Evolutionary conservation across 2,888 invertebrate genomes (phyloP).

Genomic region (Dichetophora obliterata): DNA sequence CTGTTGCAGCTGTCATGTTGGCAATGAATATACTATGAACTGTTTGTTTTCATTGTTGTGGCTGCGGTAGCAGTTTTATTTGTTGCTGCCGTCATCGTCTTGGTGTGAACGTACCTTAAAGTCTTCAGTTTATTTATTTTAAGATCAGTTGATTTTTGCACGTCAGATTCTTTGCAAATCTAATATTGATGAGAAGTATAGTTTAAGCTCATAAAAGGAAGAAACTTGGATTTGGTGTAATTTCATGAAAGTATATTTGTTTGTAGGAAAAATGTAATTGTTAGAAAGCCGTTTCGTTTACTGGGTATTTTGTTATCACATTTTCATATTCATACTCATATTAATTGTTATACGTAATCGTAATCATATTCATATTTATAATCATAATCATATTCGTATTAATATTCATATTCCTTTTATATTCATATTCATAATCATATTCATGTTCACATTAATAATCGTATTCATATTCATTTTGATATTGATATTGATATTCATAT

Average conservation of each 20-base stretch:
- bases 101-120: not conserved
- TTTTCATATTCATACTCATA: no score
- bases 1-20: constrained; percentile 10
- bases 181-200: not conserved
- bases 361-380: no score
- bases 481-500: not conserved
- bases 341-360: no score
- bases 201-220: not conserved
- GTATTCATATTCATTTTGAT: no score
- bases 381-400: not conserved
- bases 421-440: not conserved
- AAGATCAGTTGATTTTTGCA: not conserved
- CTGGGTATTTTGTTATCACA: no score
- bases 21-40: constrained; percentile 3
- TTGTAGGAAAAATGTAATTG: not conserved
- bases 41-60: not conserved
- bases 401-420: not conserved
- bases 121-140: not conserved
- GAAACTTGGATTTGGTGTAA: not conserved
- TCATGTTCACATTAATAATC: no score
- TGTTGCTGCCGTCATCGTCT: not conserved
- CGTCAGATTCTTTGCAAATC: not conserved
- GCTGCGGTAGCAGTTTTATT: not conserved
- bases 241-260: no score
- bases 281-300: no score